Evolutionary conservation across 2,888 invertebrate genomes (phyloP).

Genomic region (Pyrrhosoma nymphula): DNA sequence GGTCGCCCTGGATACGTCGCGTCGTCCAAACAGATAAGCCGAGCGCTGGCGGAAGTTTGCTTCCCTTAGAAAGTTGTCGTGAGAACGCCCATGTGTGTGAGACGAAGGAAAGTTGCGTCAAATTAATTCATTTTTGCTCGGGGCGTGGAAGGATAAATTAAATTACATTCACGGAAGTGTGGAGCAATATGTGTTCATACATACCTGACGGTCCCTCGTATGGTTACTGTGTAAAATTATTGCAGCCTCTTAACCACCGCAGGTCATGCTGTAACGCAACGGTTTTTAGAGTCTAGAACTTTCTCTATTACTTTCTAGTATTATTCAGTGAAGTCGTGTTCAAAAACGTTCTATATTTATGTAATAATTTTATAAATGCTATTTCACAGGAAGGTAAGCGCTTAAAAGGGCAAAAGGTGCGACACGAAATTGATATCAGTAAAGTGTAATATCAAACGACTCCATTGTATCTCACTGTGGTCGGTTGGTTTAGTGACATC

Average conservation of each 20-base stretch:
- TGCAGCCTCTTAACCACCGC: neutral
- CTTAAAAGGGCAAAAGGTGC: no score
- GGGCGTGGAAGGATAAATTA: neutral
- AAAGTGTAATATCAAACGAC: no score
- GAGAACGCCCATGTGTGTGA: neutral
- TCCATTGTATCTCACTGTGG: no score
- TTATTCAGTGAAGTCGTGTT: neutral
- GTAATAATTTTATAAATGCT: no score
- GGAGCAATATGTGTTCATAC: neutral
- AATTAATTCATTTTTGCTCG: neutral
- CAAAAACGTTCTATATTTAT: no score
- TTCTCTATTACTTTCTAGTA: no score
- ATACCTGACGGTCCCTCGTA: neutral
- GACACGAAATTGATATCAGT: no score
- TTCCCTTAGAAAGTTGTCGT: conserved; percentile 12
- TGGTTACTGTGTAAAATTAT: neutral
- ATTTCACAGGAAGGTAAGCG: no score
- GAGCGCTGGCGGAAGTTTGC: neutral
- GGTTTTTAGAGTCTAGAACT: neutral
- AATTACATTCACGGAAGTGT: neutral
- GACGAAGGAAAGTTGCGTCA: conserved; percentile 16
- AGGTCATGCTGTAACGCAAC: neutral
- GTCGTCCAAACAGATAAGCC: neutral
- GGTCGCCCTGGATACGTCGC: neutral
- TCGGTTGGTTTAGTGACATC: no score